These are phyloP conservation scores for Chloropsis cyanopogon DNA, from an alignment of 2,113 vertebrate genomes.

Conservation along the genomic window DNA sequence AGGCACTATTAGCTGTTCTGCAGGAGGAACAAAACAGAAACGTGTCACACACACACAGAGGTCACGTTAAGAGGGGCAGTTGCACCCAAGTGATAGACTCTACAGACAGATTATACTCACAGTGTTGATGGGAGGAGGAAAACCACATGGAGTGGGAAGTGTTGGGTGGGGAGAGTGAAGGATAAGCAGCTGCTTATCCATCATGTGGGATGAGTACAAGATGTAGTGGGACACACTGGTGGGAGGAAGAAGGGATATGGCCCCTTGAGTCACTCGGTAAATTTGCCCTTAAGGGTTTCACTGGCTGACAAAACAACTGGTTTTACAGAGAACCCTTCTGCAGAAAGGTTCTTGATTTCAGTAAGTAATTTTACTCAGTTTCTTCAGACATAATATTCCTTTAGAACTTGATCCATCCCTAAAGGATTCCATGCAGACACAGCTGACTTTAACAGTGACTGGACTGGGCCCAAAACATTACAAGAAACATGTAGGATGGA, in stretches of 20 bases:
- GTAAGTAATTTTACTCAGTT: not conserved
- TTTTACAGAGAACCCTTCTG: not conserved
- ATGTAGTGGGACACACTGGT: not conserved
- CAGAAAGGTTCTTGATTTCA: not conserved
- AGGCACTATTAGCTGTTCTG: not conserved
- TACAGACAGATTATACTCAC: not conserved
- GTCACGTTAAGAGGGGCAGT: not conserved
- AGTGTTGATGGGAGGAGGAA: not conserved
- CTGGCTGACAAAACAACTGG: not conserved
- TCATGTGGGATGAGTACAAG: slow-evolving; percentile 1
- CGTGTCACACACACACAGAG: not conserved
- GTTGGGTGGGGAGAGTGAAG: not conserved
- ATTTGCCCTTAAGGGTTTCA: not conserved
- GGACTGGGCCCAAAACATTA: not conserved
- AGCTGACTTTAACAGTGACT: not conserved
- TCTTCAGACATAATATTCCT: not conserved
- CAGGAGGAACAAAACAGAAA: not conserved
- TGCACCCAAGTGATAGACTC: not conserved
- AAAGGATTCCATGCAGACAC: not conserved
- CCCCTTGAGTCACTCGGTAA: not conserved
- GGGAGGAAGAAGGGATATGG: not conserved
- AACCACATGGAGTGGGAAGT: not conserved
- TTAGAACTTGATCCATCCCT: not conserved
- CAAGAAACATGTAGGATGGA: not conserved
- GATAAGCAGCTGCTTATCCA: slow-evolving; percentile 21